phyloP scores from a whole-genome alignment of 2,888 invertebrate species.

The Corythucha ciliata region DNA sequence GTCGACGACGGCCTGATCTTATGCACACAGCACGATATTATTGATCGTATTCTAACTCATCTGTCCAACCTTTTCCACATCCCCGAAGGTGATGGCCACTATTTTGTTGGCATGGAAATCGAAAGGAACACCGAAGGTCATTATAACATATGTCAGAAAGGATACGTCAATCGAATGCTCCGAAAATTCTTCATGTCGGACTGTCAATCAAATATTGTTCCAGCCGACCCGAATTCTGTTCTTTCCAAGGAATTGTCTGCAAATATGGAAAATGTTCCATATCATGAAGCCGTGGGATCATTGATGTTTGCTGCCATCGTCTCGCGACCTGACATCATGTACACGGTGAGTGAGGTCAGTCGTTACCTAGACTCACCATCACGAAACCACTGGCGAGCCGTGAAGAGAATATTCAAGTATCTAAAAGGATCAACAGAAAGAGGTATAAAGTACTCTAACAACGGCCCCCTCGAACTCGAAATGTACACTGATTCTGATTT shows the following conservation, averaged over 20 bases:
- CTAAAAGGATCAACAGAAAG: constrained; percentile 21
- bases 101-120: constrained; percentile 1
- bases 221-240: background rate
- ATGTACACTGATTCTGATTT: constrained; percentile 33
- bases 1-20: constrained; percentile 5
- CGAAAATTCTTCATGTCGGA: constrained; percentile 7
- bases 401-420: constrained; percentile 24
- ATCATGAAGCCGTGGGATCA: constrained; percentile 17
- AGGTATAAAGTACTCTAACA: constrained; percentile 16
- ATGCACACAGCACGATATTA: background rate
- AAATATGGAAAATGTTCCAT: constrained; percentile 2
- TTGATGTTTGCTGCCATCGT: constrained; percentile 8
- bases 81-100: background rate
- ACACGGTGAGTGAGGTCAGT: constrained; percentile 18
- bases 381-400: background rate
- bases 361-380: constrained; percentile 4
- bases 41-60: background rate
- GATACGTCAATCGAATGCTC: constrained; percentile 8
- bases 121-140: background rate
- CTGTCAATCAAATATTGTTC: constrained; percentile 7
- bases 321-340: constrained; percentile 22
- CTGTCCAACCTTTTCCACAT: background rate
- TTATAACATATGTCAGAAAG: background rate
- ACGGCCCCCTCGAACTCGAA: constrained; percentile 16
- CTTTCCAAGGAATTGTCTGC: too few species aligned